Evolutionary conservation across 2,797 vertebrate genomes (phyloP).

Genomic region (Micropoecilia bifurca): DNA sequence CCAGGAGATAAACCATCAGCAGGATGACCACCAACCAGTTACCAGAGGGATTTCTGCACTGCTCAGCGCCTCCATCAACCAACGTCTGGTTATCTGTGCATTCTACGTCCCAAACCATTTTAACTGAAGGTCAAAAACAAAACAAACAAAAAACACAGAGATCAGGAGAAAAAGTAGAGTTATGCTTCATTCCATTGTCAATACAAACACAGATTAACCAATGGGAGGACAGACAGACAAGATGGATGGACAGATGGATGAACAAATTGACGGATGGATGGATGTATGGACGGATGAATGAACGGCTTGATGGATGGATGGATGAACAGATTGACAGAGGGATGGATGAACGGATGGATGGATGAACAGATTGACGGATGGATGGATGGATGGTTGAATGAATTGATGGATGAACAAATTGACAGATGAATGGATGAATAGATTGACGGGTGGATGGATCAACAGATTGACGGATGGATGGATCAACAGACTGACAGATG

Average conservation of each 20-base stretch:
- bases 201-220: not conserved
- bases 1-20: slow-evolving; percentile 88
- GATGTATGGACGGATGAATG: no score
- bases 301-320: no score
- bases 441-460: no score
- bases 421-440: no score
- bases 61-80: slow-evolving; percentile 72
- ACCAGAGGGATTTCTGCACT: slow-evolving; percentile 81
- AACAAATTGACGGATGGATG: not conserved
- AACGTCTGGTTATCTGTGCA: slow-evolving; percentile 81
- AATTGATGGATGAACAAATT: no score
- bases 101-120: slow-evolving; percentile 67
- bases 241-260: not conserved
- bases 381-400: no score
- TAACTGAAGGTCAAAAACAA: slow-evolving; percentile 65
- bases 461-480: no score
- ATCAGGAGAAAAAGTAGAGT: not conserved
- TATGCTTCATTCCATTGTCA: not conserved
- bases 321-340: not conserved
- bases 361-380: no score
- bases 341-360: not conserved
- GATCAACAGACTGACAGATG: no score
- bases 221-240: not conserved
- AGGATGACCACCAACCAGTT: slow-evolving; percentile 93
- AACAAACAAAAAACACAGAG: not conserved